These are phyloP conservation scores for Uropetala carovei DNA, from an alignment of 2,888 invertebrate genomes.

Conservation along the genomic window DNA sequence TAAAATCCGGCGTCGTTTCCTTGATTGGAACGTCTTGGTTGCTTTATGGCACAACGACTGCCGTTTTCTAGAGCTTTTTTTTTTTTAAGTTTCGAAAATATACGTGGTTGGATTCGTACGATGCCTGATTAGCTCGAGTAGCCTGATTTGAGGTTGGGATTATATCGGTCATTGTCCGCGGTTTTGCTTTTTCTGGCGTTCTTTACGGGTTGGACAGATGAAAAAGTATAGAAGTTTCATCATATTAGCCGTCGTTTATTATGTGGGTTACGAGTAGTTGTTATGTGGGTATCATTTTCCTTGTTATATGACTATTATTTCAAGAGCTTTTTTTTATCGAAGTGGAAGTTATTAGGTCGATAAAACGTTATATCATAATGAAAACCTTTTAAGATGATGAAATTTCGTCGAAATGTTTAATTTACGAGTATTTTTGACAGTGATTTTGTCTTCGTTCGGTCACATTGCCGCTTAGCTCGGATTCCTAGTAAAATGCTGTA, in stretches of 20 bases:
- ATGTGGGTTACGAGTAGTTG: not conserved
- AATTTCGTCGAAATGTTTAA: not conserved
- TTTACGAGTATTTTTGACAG: not conserved
- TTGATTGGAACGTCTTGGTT: slow-evolving; percentile 5
- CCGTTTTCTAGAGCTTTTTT: not conserved
- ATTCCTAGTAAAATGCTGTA: not conserved
- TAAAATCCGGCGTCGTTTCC: not conserved
- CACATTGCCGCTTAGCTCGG: not conserved
- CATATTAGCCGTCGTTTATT: not conserved
- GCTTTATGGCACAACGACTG: not conserved
- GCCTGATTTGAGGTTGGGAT: not conserved
- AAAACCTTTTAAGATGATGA: slow-evolving; percentile 21
- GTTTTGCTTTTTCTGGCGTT: not conserved
- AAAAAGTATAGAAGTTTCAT: too few species aligned
- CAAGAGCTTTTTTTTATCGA: not conserved
- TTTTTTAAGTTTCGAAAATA: not conserved
- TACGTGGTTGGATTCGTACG: not conserved
- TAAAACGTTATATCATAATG: slow-evolving; percentile 21
- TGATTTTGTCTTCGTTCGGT: not conserved
- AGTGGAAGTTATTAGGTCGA: not conserved
- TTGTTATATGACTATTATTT: not conserved
- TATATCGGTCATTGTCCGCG: not conserved
- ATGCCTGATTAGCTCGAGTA: not conserved
- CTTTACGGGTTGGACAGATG: not conserved
- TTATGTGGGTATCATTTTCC: not conserved